Evolutionary conservation across 2,797 vertebrate species (phyloP).

Genomic region (Enteromius radiatus): DNA sequence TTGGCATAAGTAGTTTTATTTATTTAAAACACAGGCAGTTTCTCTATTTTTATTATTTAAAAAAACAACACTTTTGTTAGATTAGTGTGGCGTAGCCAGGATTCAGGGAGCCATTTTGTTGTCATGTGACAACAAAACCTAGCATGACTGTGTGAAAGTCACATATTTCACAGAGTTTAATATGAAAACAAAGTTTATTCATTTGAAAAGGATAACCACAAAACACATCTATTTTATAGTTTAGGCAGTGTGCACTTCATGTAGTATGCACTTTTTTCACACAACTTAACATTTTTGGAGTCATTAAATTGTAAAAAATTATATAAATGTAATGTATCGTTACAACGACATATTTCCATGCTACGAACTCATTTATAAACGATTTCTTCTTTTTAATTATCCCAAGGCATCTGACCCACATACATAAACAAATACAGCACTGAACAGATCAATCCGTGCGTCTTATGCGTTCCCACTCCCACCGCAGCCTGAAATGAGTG

Average conservation of each 20-base stretch:
- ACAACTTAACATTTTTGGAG: neutral
- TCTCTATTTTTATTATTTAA: neutral
- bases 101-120: neutral
- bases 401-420: neutral
- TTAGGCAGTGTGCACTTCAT: neutral
- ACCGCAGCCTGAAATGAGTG: conserved; percentile 19
- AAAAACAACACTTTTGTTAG: neutral
- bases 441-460: neutral
- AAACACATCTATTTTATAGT: neutral
- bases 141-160: neutral
- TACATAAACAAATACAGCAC: neutral
- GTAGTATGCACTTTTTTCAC: neutral
- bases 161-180: neutral
- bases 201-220: neutral
- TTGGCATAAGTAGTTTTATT: neutral
- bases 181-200: neutral
- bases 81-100: neutral
- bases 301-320: neutral
- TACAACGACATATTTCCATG: neutral
- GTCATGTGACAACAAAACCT: neutral
- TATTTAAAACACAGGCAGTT: neutral
- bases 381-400: neutral
- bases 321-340: neutral
- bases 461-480: neutral
- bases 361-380: neutral